Conservation (phyloP, 2,797 vertebrate species). For the Ctenopoma multispine region DNA sequence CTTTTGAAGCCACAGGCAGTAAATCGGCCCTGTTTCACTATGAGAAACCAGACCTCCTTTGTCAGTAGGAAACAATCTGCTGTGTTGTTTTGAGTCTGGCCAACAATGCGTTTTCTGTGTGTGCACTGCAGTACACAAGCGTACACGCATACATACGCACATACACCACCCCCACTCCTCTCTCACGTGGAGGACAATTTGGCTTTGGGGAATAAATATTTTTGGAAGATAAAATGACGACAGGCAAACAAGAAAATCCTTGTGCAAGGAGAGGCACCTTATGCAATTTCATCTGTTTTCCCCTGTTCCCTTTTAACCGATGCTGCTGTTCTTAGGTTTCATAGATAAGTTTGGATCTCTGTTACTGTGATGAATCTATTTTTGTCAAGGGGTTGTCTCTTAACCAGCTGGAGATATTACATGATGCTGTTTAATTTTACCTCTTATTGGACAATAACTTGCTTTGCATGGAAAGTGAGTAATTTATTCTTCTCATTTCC, state of each 20-base stretch:
- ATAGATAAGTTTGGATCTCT: conserved; percentile 31
- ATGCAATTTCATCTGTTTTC: conserved; percentile 51
- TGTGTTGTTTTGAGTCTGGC: conserved; percentile 73
- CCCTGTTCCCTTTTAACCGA: conserved; percentile 10
- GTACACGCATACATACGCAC: conserved; percentile 13
- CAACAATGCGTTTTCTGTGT: conserved; percentile 77
- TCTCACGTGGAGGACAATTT: conserved; percentile 71
- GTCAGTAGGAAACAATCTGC: conserved; percentile 81
- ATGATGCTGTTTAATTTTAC: conserved; percentile 51
- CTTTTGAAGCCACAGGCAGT: conserved; percentile 79
- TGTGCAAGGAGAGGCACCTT: conserved; percentile 34
- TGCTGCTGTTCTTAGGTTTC: conserved; percentile 1
- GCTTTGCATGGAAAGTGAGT: conserved; percentile 44
- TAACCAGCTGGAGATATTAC: conserved; percentile 46
- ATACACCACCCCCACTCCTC: conserved; percentile 35
- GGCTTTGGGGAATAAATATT: conserved; percentile 76
- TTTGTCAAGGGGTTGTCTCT: conserved; percentile 31
- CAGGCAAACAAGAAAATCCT: conserved; percentile 64
- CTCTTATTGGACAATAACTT: conserved; percentile 52
- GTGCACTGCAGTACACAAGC: conserved; percentile 43
- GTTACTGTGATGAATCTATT: conserved; percentile 35
- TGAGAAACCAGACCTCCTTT: conserved; percentile 79
- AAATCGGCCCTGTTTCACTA: conserved; percentile 78
- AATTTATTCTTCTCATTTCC: conserved; percentile 50
- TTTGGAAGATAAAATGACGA: conserved; percentile 71